A percentile compares a stretch with the other conserved stretches of the same genome.
phyloP scores from a whole-genome alignment of 2,113 vertebrate genomes.

The Calidris pugnax region DNA sequence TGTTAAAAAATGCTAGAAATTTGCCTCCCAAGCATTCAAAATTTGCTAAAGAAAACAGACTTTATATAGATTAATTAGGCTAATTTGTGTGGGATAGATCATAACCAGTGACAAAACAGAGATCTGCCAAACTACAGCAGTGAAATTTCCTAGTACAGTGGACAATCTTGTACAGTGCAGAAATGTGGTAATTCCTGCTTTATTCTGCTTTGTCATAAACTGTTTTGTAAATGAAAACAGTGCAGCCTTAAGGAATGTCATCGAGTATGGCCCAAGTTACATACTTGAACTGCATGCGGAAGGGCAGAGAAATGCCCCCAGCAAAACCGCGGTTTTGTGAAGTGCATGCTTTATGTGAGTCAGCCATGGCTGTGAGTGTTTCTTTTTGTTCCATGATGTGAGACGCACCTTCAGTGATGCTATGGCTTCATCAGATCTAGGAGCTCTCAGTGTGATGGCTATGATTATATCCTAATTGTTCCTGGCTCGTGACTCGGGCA shows the following conservation, averaged over 20 bases:
- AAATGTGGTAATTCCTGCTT: background rate
- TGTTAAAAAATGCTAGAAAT: background rate
- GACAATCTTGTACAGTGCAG: background rate
- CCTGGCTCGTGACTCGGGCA: background rate
- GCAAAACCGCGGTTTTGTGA: fast-evolving
- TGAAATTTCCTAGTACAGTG: background rate
- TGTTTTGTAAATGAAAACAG: background rate
- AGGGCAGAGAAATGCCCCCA: background rate
- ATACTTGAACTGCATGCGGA: background rate
- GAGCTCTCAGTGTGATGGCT: background rate
- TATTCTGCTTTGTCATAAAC: background rate
- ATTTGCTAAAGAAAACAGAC: background rate
- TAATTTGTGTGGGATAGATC: background rate
- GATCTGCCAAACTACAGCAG: background rate
- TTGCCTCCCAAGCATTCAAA: background rate
- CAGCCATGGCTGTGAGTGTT: background rate
- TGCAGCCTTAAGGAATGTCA: background rate
- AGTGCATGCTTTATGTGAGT: background rate
- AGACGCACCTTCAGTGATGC: background rate
- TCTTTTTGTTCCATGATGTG: background rate
- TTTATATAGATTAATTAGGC: background rate
- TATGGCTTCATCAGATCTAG: background rate
- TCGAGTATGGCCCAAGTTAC: background rate
- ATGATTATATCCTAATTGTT: background rate
- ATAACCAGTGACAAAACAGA: background rate